These are phyloP conservation scores for Campylomormyrus tamandua DNA, from an alignment of 2,113 vertebrate genomes.

Conservation along the genomic window DNA sequence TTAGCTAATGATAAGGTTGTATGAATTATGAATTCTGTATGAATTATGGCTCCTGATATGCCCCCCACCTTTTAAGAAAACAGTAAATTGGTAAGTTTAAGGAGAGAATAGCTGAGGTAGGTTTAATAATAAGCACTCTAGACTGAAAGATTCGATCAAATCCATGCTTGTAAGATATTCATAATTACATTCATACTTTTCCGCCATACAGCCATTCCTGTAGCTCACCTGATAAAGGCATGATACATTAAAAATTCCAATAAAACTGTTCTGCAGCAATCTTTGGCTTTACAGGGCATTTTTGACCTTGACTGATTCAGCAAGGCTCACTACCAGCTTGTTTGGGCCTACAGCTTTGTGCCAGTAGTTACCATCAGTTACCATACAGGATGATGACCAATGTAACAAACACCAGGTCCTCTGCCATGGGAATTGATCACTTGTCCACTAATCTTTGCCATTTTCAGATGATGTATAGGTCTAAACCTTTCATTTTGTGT, in stretches of 20 bases:
- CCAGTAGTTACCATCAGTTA: neutral
- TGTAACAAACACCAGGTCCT: neutral
- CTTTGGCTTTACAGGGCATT: neutral
- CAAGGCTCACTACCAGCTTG: neutral
- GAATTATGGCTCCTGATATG: neutral
- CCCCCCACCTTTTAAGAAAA: neutral
- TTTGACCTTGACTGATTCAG: neutral
- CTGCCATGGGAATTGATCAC: neutral
- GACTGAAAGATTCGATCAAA: neutral
- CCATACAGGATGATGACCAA: neutral
- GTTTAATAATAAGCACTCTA: neutral
- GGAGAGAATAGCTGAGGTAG: too few relatives aligned
- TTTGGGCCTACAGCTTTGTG: neutral
- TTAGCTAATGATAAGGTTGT: neutral
- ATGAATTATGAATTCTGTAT: neutral
- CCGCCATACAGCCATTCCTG: too few relatives aligned
- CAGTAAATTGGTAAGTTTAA: neutral
- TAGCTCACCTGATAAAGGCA: too few relatives aligned
- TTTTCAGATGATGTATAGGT: neutral
- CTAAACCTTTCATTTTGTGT: neutral
- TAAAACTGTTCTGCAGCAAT: neutral
- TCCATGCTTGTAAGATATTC: neutral
- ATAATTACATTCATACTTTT: neutral
- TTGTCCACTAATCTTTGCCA: neutral
- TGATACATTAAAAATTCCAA: neutral